A percentile compares a stretch with the other conserved stretches of the same genome.
These are phyloP conservation scores for Eufriesea mexicana DNA, from an alignment of 1,140 invertebrate genomes.

Conservation along the genomic window DNA sequence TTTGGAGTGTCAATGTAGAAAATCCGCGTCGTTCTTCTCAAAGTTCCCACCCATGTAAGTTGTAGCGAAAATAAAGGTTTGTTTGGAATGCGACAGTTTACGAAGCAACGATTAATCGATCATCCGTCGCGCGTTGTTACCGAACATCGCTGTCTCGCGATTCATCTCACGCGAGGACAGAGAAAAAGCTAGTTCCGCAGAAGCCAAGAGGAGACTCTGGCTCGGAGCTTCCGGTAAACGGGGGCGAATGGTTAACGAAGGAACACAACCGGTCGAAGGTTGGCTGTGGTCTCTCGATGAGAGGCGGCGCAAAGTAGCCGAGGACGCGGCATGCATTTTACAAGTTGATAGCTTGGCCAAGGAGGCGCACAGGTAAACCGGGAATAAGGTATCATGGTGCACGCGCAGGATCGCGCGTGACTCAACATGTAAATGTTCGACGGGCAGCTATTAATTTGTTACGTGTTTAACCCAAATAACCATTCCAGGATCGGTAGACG, in stretches of 20 bases:
- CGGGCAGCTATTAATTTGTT: conserved; percentile 64
- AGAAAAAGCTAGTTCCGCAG: too few relatives aligned
- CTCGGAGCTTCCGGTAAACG: not conserved
- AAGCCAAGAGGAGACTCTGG: too few relatives aligned
- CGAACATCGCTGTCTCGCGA: too few relatives aligned
- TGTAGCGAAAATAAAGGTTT: too few relatives aligned
- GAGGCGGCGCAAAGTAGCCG: not conserved
- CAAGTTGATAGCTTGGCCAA: not conserved
- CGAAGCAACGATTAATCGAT: too few relatives aligned
- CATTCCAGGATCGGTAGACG: conserved; percentile 43
- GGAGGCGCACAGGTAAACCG: not conserved
- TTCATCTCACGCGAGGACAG: too few relatives aligned
- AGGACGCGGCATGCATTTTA: conserved; percentile 25
- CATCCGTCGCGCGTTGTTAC: too few relatives aligned
- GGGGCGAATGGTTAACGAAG: not conserved
- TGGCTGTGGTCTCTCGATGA: too few relatives aligned
- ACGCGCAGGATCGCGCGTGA: conserved; percentile 39
- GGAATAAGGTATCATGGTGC: conserved; percentile 17
- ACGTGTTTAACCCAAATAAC: conserved; percentile 65
- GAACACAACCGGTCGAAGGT: not conserved
- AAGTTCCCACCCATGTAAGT: too few relatives aligned
- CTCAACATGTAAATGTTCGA: conserved; percentile 59
- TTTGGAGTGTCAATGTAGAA: too few relatives aligned
- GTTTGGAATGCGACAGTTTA: too few relatives aligned
- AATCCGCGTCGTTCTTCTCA: too few relatives aligned